These are phyloP conservation scores for Cairina moschata DNA, from an alignment of 2,113 vertebrate genomes.

Conservation along the genomic window DNA sequence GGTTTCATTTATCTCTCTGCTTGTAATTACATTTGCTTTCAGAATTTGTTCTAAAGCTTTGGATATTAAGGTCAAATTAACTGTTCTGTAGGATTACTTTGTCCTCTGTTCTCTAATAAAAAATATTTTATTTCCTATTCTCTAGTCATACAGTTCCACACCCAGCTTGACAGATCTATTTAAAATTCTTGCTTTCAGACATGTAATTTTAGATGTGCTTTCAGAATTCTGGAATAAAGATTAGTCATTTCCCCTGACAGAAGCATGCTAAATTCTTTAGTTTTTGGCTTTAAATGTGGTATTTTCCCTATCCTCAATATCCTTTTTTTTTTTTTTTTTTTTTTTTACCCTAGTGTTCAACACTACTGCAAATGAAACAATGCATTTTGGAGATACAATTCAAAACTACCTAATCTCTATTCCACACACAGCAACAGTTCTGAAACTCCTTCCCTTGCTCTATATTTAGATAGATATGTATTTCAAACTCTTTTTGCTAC, in stretches of 20 bases:
- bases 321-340: neutral
- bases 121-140: conserved; percentile 11
- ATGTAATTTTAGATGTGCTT: conserved; percentile 1
- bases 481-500: neutral
- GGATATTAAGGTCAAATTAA: neutral
- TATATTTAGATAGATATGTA: neutral
- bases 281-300: neutral
- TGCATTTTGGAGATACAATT: neutral
- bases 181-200: conserved; percentile 15
- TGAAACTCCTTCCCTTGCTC: neutral
- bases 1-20: neutral
- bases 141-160: neutral
- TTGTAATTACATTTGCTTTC: neutral
- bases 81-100: neutral
- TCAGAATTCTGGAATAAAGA: conserved; percentile 2
- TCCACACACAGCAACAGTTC: neutral
- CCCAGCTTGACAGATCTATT: neutral
- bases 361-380: neutral
- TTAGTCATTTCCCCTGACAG: conserved; percentile 14
- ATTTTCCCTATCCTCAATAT: neutral
- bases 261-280: neutral
- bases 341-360: neutral
- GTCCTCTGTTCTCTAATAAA: neutral
- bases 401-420: neutral
- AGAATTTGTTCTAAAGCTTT: neutral